Conservation (phyloP, 2,113 vertebrate genomes). For the Pangasianodon gigas region DNA sequence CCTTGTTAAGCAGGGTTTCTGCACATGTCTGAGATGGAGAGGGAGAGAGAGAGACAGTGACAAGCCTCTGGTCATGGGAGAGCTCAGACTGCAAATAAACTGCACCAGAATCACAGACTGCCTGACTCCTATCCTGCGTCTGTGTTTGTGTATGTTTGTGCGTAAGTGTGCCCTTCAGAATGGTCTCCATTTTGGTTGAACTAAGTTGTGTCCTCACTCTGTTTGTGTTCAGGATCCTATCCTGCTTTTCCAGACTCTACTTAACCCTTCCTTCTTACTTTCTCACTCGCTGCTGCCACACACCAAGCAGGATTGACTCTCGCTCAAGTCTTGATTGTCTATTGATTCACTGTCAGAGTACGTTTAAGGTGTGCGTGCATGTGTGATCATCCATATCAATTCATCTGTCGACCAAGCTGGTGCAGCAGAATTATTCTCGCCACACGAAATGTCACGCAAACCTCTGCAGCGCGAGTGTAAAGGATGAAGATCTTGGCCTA, state of each 20-base stretch:
- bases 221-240: conserved; percentile 33
- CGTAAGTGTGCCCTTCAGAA: neutral
- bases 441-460: conserved; percentile 2
- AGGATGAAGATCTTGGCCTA: neutral
- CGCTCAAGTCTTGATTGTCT: conserved; percentile 51
- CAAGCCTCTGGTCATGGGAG: conserved; percentile 48
- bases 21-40: neutral
- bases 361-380: conserved; percentile 36
- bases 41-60: conserved; percentile 1
- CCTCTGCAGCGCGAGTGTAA: neutral
- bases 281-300: conserved; percentile 4
- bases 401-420: conserved; percentile 31
- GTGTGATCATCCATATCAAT: conserved; percentile 23
- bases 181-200: neutral
- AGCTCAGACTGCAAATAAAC: conserved; percentile 48
- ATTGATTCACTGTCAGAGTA: conserved; percentile 55
- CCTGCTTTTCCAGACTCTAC: neutral
- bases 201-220: neutral
- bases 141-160: conserved; percentile 6
- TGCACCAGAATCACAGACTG: conserved; percentile 14
- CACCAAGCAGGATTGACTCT: conserved; percentile 46
- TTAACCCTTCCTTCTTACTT: neutral
- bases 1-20: neutral
- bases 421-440: conserved; percentile 1
- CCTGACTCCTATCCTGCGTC: neutral